phyloP scores from a whole-genome alignment of 2,888 invertebrate species.

The Ochropleura leucogaster region DNA sequence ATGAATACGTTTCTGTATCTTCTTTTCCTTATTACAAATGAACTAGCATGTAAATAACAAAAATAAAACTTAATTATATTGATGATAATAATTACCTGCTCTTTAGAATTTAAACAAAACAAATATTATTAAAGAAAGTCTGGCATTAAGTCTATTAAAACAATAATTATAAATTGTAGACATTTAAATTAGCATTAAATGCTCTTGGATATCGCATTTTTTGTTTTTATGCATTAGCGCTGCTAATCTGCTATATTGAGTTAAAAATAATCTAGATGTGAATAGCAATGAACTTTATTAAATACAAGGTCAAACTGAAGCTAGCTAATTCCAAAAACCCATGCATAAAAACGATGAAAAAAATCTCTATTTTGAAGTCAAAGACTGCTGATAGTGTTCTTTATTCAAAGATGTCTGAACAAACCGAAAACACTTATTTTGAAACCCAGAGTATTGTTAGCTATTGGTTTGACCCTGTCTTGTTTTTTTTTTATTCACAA shows the following conservation, averaged over 20 bases:
- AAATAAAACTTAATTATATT: constrained; percentile 58
- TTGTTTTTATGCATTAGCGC: constrained; percentile 32
- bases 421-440: not conserved
- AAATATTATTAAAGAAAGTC: constrained; percentile 71
- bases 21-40: not conserved
- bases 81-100: constrained; percentile 68
- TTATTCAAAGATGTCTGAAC: not conserved
- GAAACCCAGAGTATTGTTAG: not conserved
- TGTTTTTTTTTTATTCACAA: not conserved
- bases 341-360: not conserved
- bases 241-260: constrained; percentile 13
- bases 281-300: not conserved
- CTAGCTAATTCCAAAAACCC: not conserved
- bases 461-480: not conserved
- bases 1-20: not conserved
- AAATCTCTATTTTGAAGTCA: not conserved
- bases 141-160: constrained; percentile 74
- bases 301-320: not conserved
- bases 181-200: constrained; percentile 72
- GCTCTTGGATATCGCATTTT: constrained; percentile 65
- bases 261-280: constrained; percentile 29
- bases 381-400: not conserved
- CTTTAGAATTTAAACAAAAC: constrained; percentile 67
- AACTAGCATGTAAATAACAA: constrained; percentile 53
- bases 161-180: constrained; percentile 66